Percentiles rank a stretch among this genome's conserved stretches.
Evolutionary conservation across 2,888 invertebrate genomes (phyloP).

Genomic region (Noctua pronuba): DNA sequence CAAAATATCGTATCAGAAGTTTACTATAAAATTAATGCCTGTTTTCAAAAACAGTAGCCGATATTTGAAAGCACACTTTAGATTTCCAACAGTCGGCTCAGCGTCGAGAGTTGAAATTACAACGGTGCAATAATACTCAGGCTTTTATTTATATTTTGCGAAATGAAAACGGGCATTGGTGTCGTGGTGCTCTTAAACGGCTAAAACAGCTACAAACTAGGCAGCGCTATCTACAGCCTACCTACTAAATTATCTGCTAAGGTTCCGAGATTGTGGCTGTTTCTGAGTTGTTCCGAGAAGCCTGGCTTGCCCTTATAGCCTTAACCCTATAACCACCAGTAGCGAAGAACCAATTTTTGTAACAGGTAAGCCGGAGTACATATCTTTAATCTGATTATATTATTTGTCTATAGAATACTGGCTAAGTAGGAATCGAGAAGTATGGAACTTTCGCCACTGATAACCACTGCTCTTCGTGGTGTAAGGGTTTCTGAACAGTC

Average conservation of each 20-base stretch:
- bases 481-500: no score
- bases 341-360: no score
- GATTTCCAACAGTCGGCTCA: background rate
- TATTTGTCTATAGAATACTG: no score
- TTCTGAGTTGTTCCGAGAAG: background rate
- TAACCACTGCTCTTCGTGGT: no score
- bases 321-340: no score
- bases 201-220: background rate
- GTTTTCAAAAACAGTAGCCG: background rate
- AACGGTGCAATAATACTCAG: background rate
- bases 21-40: background rate
- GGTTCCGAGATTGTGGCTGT: background rate
- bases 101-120: background rate
- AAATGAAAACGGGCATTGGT: background rate
- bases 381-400: no score
- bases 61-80: background rate
- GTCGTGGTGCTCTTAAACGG: background rate
- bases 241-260: background rate
- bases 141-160: background rate
- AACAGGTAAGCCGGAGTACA: no score
- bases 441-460: no score
- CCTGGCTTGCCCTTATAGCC: no score
- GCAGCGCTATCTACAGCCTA: background rate
- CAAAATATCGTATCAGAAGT: slow-evolving; percentile 17
- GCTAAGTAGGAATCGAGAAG: no score